Evolutionary conservation across 1,140 invertebrate genomes (phyloP), one percentile per base, ranked within the genome.

Genomic region (Drosophila leontia): DNA sequence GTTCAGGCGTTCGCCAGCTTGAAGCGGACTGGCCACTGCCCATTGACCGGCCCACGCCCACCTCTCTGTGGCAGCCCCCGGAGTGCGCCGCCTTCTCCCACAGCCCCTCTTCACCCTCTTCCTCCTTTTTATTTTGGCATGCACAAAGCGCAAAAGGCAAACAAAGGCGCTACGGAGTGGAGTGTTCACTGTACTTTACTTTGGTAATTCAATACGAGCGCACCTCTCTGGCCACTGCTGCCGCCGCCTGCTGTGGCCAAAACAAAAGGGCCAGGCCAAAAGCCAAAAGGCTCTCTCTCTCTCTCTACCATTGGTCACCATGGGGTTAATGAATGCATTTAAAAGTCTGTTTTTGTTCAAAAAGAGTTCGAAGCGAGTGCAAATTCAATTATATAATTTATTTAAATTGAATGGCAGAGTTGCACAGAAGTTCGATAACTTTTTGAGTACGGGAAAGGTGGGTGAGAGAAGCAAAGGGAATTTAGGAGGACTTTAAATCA

Each of bases 61-160:
- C 78, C 37, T 15, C 67, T 53, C 39, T 55, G 75, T 34, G 32
- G 53, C 39, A 56, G 62, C 56, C 48, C 62, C 51, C 29, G 50
- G n/a, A 53, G 50, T 53, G 50, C 50, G 32, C 51, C 34, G 45
- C 32, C 17, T 1, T 19, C 17, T 9, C 35, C 63, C 7, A 12
- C 3, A 1, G 1, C 39, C 1, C 13, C 5, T 3, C n/a, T n/a
- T n/a, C n/a, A n/a, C n/a, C n/a, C n/a, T n/a, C 9, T 44, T 48
- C 39, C 47, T 59, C 71, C 47, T 67, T 74, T 71, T 79, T 87
- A 82, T 82, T 87, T 87, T 87, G 76, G 80, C 76, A 87, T 82
- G 72, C 84, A 87, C 82, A 86, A 86, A 86, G 82, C 75, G 58
- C 62, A 79, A 67, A 82, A 65, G 69, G 61, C 63, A 80, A 82